Evolutionary conservation across 2,113 vertebrate genomes (phyloP).

Genomic region (Paedocypris sp.): DNA sequence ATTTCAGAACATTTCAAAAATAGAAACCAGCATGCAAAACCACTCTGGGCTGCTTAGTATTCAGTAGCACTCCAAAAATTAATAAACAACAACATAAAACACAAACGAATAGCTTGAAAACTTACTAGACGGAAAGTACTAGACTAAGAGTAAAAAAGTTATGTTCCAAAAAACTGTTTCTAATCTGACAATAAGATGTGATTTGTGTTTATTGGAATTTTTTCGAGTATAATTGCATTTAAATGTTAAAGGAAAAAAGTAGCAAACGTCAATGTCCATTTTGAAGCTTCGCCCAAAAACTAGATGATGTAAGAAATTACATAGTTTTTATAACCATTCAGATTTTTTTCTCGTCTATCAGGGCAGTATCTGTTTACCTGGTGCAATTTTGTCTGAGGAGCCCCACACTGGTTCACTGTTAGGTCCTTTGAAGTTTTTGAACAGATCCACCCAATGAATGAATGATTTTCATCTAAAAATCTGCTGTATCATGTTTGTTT

Average conservation of each 20-base stretch:
- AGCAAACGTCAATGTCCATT: too few relatives aligned
- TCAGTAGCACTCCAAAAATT: slow-evolving; percentile 62
- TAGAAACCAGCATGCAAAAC: slow-evolving; percentile 94
- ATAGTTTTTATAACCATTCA: slow-evolving; percentile 59
- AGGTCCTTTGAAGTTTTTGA: slow-evolving; percentile 59
- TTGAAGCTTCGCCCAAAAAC: slow-evolving; percentile 40
- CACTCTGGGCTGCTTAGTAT: slow-evolving; percentile 82
- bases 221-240: too few relatives aligned
- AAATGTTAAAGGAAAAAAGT: too few relatives aligned
- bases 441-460: slow-evolving; percentile 56
- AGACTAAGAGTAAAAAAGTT: background rate
- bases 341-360: slow-evolving; percentile 58
- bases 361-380: slow-evolving; percentile 60
- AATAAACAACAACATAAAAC: slow-evolving; percentile 43
- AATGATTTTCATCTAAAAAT: slow-evolving; percentile 45
- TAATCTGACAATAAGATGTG: background rate
- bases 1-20: slow-evolving; percentile 98
- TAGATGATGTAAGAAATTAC: slow-evolving; percentile 54
- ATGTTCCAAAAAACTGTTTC: background rate
- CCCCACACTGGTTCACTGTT: slow-evolving; percentile 46
- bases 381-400: slow-evolving; percentile 45
- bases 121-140: background rate
- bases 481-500: background rate
- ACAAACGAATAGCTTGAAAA: slow-evolving; percentile 1
- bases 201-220: too few relatives aligned